Base-by-base conservation (phyloP, 2,113 vertebrate species). In the Propithecus coquereli region DNA sequence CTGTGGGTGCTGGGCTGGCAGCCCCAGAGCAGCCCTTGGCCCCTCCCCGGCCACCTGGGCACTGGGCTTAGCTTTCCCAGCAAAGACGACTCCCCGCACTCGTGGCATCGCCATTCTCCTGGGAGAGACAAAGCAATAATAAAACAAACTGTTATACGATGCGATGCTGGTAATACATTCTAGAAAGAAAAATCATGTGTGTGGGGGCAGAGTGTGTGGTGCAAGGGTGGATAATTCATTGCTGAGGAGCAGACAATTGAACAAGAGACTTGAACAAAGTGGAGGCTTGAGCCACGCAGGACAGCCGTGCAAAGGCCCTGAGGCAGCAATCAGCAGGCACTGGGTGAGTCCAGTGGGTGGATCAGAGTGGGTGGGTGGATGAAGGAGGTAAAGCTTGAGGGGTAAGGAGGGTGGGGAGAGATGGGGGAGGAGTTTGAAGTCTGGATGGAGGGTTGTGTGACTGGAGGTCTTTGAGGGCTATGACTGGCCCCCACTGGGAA, bases 131-230 rank as follows among this genome's bases (percentile, higher is more conserved):
- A n/a, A 20, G 17, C 81, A 85, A 11, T n/a, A 63, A 68, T 84
- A 77, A 96, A 96, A 40, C 13, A 43, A 90, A 91, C 43, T 37
- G 7, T 81, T 70, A 8, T 3, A 37, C 47, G 84, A 40, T 32
- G 32, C 40, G 50, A 65, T 32, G 5, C 13, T 18, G 2, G 9
- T 52, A n/a, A n/a, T 71, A 6, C 16, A 34, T 79, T 73, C 80
- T 76, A n/a, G 54, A 66, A 65, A n/a, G 16, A 81, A 63, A 84
- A 68, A 3, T 40, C 13, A 0, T 9, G 8, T 54, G 54, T 8
- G 1, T 0, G 8, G 79, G 70, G 34, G 45, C 30, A 11, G 65
- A 11, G 52, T 23, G 5, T 37, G 17, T 1, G 2, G 2, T 43
- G 30, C 30, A 23, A 2, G 14, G 13, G 25, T 43, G 23, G 63